These are phyloP conservation scores for Bufo bufo DNA, from an alignment of 2,113 vertebrate genomes.

Conservation along the genomic window DNA sequence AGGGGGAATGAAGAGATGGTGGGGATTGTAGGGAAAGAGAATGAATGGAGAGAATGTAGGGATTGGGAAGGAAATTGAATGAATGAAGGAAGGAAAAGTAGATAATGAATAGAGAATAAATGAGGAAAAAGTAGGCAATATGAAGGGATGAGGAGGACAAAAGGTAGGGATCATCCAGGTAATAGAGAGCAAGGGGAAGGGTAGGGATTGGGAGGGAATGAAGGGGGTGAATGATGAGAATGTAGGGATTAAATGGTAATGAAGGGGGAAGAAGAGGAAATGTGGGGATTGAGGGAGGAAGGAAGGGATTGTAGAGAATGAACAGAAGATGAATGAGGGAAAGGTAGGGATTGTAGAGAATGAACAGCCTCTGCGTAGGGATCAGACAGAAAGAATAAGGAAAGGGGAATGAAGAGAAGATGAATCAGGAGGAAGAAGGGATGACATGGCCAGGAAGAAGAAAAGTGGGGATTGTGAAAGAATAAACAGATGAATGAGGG, in stretches of 20 bases:
- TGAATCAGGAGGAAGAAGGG: neutral
- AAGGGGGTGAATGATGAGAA: neutral
- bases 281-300: neutral
- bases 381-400: neutral
- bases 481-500: neutral
- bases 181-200: too few relatives aligned
- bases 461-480: too few relatives aligned
- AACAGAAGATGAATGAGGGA: neutral
- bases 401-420: neutral
- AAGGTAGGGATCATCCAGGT: too few relatives aligned
- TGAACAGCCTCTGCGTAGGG: too few relatives aligned
- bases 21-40: neutral
- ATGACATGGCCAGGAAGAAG: too few relatives aligned
- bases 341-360: neutral
- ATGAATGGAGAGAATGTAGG: neutral
- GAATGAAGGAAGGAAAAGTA: too few relatives aligned
- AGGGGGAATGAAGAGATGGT: too few relatives aligned
- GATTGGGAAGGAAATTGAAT: neutral
- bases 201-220: neutral
- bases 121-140: neutral
- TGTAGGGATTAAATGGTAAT: neutral
- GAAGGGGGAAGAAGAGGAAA: neutral
- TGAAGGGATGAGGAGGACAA: neutral
- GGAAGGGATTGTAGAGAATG: neutral
- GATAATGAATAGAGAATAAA: neutral